Evolutionary conservation across 1,140 invertebrate species (phyloP), one percentile per base, ranked within the genome.

Genomic region (Caligus rogercresseyi): DNA sequence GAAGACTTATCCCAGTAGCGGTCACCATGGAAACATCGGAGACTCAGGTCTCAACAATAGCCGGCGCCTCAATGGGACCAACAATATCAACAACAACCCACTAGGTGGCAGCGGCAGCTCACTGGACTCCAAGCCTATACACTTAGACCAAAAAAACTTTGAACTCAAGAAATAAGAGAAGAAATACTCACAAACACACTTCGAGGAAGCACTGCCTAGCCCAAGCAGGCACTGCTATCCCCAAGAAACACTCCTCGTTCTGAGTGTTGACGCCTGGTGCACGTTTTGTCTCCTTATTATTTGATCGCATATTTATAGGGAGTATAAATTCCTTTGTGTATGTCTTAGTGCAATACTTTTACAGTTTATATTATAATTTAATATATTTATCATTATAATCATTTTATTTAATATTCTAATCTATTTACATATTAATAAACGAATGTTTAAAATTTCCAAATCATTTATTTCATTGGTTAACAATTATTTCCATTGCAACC

Each of bases 1-100:
- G 74, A 96, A 96, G 76, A 79, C 89, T 71, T 91, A 87, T 72
- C 87, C 87, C 52, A 57, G 54, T 13, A 43, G 52, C 54, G 68
- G 65, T 54, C 51, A 67, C 25, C 31, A 43, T 43, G 7, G 7
- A 57, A 64, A 13, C 65, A 43, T 11, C 31, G n/a, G n/a, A 7
- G n/a, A 43, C 31, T 43, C 31, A 11, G n/a, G 31, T 43, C 7
- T 7, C 31, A 43, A n/a, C n/a, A 43, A 43, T 43, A 43, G 31
- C 31, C n/a, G n/a, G n/a, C n/a, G n/a, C n/a, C n/a, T n/a, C n/a
- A n/a, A n/a, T n/a, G n/a, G n/a, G n/a, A n/a, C n/a, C n/a, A n/a
- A n/a, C n/a, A n/a, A n/a, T n/a, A 43, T n/a, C n/a, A 43, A 43
- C 31, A 43, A 43, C 31, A 43, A 43, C 31, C 7, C 7, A 11